Evolutionary conservation across 2,113 vertebrate species (phyloP).

Genomic region (Tringa solitaria): DNA sequence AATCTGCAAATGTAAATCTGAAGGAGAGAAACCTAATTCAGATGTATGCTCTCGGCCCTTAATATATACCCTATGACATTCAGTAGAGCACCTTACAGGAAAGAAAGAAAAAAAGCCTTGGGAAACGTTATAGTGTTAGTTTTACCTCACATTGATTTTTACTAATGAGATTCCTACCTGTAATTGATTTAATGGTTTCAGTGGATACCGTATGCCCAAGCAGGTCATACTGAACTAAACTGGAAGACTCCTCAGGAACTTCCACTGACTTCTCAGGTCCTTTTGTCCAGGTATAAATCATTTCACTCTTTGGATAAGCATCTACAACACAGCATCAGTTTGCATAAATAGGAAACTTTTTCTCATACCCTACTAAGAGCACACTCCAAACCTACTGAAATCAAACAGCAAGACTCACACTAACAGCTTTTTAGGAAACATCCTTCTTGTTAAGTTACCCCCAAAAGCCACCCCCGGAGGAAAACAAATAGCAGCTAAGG

Average conservation of each 20-base stretch:
- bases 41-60: slow-evolving; percentile 5
- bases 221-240: slow-evolving; percentile 97
- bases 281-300: slow-evolving; percentile 99
- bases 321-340: slow-evolving; percentile 78
- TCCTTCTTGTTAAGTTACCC: not conserved
- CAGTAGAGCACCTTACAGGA: not conserved
- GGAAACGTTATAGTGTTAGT: not conserved
- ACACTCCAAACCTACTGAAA: not conserved
- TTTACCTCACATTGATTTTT: not conserved
- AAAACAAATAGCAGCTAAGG: not conserved
- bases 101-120: not conserved
- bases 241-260: slow-evolving; percentile 96
- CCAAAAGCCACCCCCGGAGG: not conserved
- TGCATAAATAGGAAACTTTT: slow-evolving; percentile 10
- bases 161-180: slow-evolving; percentile 77
- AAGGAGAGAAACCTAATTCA: slow-evolving; percentile 46
- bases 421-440: not conserved
- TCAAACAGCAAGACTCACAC: not conserved
- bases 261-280: slow-evolving; percentile 95
- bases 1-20: slow-evolving; percentile 58
- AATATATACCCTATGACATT: not conserved
- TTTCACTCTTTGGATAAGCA: slow-evolving; percentile 97
- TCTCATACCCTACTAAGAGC: not conserved
- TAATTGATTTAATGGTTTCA: slow-evolving; percentile 96
- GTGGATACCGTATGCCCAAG: slow-evolving; percentile 95